Evolutionary conservation across 2,797 vertebrate species (phyloP), one percentile per base, ranked within the genome.

Genomic region (Loris lydekkerianus): DNA sequence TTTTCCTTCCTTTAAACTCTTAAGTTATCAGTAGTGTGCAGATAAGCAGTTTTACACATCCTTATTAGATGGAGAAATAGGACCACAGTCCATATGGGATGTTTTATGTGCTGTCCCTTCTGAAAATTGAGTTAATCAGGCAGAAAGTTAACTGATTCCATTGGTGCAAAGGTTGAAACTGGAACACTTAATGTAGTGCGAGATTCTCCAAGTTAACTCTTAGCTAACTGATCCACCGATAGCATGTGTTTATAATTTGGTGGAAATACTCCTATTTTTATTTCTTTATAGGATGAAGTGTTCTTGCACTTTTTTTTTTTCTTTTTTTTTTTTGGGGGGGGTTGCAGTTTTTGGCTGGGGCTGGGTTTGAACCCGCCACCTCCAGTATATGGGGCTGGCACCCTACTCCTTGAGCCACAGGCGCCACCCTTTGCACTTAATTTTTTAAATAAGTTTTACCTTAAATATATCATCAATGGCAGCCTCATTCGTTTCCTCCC

Each of bases 101-200:
- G 20, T 72, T 85, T 91, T 67, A 23, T 10, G 0, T 46, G 10
- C 21, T 87, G 72, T 75, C 29, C 2, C 78, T 78, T 80, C 29
- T 86, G 89, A 95, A 90, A 88, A 40, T 69, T 31, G 2, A 67
- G 84, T 91, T 96, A 94, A 84, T 89, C 77, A 92, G 67, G 91
- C 89, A 92, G 94, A 96, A 96, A 94, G 72, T 73, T 94, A 89
- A 93, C 61, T 49, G 43, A 89, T 78, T 88, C 5, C 11, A 69
- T 58, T 4, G 1, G 94, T 86, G 70, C 94, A 96, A 96, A 97
- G 94, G 94, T 95, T 78, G 84, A 85, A 75, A 91, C 14, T 7
- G 15, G 31, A 85, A 43, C 3, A 11, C n/a, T 58, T 27, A 34
- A 10, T n/a, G 76, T 40, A 83, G 46, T 73, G 14, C n/a, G 17